Evolutionary conservation across 2,888 invertebrate genomes (phyloP).

Genomic region (Acheta domesticus): DNA sequence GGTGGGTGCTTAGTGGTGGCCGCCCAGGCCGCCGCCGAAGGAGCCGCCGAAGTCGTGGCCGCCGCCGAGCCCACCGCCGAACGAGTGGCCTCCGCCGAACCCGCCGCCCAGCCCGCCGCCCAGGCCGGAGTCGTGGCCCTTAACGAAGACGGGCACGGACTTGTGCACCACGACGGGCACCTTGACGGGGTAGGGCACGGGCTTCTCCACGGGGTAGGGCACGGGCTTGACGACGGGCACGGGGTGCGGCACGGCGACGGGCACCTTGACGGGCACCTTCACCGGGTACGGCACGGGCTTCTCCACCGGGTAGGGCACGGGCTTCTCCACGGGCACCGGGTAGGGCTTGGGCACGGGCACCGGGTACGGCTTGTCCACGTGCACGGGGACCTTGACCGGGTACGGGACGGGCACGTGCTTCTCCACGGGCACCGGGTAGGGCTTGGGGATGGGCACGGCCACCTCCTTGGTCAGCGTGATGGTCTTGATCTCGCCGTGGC

Average conservation of each 20-base stretch:
- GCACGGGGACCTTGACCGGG: constrained; percentile 52
- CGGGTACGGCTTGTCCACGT: constrained; percentile 68
- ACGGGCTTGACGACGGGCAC: background rate
- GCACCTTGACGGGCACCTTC: constrained; percentile 54
- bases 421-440: constrained; percentile 45
- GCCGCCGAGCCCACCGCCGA: background rate
- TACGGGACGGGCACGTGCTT: constrained; percentile 45
- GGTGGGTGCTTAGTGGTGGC: constrained; percentile 26
- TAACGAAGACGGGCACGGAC: background rate
- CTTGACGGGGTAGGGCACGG: background rate
- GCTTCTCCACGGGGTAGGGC: background rate
- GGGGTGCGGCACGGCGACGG: background rate
- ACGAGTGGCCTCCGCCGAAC: background rate
- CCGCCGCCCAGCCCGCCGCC: background rate
- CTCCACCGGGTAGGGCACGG: constrained; percentile 50
- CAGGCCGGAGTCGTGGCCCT: background rate
- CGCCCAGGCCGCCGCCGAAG: constrained; percentile 20
- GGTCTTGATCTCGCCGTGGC: constrained; percentile 29
- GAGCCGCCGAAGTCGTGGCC: background rate
- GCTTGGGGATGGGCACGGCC: constrained; percentile 42
- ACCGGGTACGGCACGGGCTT: constrained; percentile 33
- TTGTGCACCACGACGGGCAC: background rate
- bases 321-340: constrained; percentile 39
- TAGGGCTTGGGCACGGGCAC: constrained; percentile 48
- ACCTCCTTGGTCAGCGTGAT: constrained; percentile 35